Percentiles rank a stretch among this genome's conserved stretches.
phyloP scores from a whole-genome alignment of 2,797 vertebrate species.

The Eurystomus glaucurus region DNA sequence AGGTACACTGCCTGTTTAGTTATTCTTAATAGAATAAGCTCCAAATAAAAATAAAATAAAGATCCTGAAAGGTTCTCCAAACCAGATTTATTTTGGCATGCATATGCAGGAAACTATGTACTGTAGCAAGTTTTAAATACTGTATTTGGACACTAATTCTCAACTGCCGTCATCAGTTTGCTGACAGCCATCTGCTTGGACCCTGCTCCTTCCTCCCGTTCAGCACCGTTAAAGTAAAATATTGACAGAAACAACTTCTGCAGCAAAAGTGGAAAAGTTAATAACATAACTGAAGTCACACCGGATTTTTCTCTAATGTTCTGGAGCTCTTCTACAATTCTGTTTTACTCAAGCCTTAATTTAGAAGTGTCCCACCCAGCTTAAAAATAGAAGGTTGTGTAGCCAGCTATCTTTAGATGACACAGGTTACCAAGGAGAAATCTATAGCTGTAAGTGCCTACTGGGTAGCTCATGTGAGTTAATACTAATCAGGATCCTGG shows the following conservation, averaged over 20 bases:
- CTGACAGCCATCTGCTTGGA: conserved; percentile 86
- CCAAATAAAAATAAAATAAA: conserved; percentile 77
- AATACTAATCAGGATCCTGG: neutral
- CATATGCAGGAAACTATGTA: conserved; percentile 80
- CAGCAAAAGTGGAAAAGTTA: conserved; percentile 77
- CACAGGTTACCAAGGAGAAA: conserved; percentile 48
- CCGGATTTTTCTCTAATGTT: conserved; percentile 53
- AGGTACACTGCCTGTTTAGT: conserved; percentile 18
- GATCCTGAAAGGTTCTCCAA: conserved; percentile 79
- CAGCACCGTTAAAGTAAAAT: conserved; percentile 80
- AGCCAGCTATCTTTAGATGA: conserved; percentile 52
- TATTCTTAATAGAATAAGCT: conserved; percentile 67
- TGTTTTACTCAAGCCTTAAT: conserved; percentile 54
- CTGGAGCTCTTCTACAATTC: conserved; percentile 56
- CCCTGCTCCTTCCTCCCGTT: conserved; percentile 78
- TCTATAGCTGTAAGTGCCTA: neutral
- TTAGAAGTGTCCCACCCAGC: conserved; percentile 40
- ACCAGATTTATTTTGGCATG: conserved; percentile 85
- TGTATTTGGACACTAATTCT: conserved; percentile 85
- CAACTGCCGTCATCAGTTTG: conserved; percentile 83
- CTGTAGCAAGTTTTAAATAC: conserved; percentile 83
- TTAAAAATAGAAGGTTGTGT: conserved; percentile 54
- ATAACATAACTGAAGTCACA: conserved; percentile 65
- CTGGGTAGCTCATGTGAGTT: neutral
- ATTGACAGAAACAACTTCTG: conserved; percentile 79